phyloP scores from a whole-genome alignment of 2,888 invertebrate species.

The Ophion obscuratus region DNA sequence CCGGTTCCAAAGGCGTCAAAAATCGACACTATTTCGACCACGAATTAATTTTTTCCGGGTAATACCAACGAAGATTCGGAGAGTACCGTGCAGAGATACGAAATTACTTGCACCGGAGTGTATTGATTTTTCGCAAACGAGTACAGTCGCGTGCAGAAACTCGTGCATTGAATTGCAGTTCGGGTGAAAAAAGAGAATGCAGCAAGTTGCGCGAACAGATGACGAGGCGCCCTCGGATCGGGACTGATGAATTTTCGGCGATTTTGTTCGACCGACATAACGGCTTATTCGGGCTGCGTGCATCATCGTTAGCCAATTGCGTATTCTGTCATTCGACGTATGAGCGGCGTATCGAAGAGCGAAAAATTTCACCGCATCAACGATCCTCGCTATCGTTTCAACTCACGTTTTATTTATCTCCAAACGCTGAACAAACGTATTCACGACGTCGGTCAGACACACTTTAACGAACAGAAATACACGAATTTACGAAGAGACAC shows the following conservation, averaged over 20 bases:
- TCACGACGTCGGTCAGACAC: not conserved
- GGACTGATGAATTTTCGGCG: not conserved
- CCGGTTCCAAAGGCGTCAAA: not conserved
- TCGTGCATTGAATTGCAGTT: not conserved
- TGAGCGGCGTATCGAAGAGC: not conserved
- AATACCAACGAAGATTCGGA: not conserved
- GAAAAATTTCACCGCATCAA: not conserved
- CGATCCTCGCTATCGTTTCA: not conserved
- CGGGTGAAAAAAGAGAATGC: not conserved
- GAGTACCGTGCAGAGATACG: not conserved
- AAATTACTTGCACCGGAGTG: not conserved
- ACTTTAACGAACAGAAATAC: not conserved
- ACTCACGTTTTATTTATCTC: not conserved
- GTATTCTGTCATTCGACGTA: slow-evolving; percentile 41
- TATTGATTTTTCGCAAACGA: slow-evolving; percentile 2
- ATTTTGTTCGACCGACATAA: slow-evolving; percentile 32
- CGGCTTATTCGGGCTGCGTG: slow-evolving; percentile 17
- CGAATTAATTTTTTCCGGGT: not conserved
- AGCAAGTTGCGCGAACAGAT: not conserved
- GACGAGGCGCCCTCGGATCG: not conserved
- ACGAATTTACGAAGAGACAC: slow-evolving; percentile 9
- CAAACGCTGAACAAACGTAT: slow-evolving; percentile 33
- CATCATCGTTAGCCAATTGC: slow-evolving; percentile 29
- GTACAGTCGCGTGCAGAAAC: not conserved
- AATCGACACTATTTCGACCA: not conserved